Evolutionary conservation across 92 coral and sea anemone species (phyloP), one percentile per base, ranked within the genome.

Genomic region (Pocillopora meandrina): DNA sequence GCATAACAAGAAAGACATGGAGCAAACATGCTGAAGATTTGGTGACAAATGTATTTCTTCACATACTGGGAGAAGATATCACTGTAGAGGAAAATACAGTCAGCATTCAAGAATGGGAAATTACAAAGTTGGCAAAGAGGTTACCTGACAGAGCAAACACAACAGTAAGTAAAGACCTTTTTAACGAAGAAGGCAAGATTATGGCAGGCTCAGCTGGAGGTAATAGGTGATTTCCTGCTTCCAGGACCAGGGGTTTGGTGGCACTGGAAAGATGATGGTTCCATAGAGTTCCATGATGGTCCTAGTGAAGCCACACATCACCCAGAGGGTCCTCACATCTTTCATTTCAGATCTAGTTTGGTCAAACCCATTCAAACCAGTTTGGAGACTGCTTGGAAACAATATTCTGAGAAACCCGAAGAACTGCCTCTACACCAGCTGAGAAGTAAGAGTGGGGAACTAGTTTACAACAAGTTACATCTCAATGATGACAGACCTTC

Each of bases 41-140:
- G 14, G 75, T 85, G 10, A 84, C 89, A 2, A 85, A 85, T 60
- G 75, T 84, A 14, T 78, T 85, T 60, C 64, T 85, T 1, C 89
- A 85, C 67, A 71, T 85, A n/a, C 89, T 77, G 71, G 84, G 83
- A 21, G 89, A 85, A 78, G 89, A 85, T 34, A 74, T 42, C 56
- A 56, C 56, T 62, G 56, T 12, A 2, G 79, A 13, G 3, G 49
- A 26, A 26, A 26, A 26, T 0, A 26, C 31, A 26, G 31, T 26
- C 31, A 26, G 31, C 31, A 26, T 26, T 26, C 31, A 26, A 26
- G 31, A 26, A 26, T 26, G 31, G 31, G 31, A 26, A 26, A 26
- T 26, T 26, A 26, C 31, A 26, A 26, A 26, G 31, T 26, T 26
- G 31, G 26, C 1, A 26, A 26, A 26, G 26, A 0, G 26, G 26